A percentile compares a stretch with the other conserved stretches of the same genome.
Conservation (phyloP, 2,888 invertebrate species). For the Conistra vaccinii region DNA sequence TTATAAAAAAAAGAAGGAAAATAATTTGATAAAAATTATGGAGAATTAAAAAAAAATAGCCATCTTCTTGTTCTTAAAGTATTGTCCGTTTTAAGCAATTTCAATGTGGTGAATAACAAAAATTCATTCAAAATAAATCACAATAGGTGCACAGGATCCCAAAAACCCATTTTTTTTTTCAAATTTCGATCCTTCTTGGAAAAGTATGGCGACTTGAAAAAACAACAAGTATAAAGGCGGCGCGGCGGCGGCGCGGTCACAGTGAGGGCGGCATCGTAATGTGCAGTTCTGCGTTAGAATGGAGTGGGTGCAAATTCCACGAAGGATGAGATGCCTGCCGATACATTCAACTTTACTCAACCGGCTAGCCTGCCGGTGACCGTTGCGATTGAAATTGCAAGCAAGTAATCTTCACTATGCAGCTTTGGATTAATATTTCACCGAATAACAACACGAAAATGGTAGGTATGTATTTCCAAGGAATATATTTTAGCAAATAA, state of each 20-base stretch:
- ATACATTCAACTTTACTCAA: slow-evolving; percentile 81
- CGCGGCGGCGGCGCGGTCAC: slow-evolving; percentile 17
- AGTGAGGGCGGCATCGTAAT: slow-evolving; percentile 70
- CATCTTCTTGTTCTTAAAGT: background rate
- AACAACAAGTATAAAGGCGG: slow-evolving; percentile 72
- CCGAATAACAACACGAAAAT: slow-evolving; percentile 21
- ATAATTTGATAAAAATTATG: background rate
- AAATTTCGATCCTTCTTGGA: slow-evolving; percentile 68
- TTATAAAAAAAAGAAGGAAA: background rate
- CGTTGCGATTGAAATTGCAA: slow-evolving; percentile 78
- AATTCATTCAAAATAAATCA: slow-evolving; percentile 45
- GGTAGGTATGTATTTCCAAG: slow-evolving; percentile 36
- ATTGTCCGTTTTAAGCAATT: background rate
- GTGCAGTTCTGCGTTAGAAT: slow-evolving; percentile 75
- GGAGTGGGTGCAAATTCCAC: slow-evolving; percentile 87
- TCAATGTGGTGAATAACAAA: slow-evolving; percentile 6
- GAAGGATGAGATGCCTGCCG: slow-evolving; percentile 85
- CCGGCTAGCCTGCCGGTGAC: slow-evolving; percentile 73
- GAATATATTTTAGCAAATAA: slow-evolving; percentile 24
- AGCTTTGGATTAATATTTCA: slow-evolving; percentile 16
- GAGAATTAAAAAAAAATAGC: background rate
- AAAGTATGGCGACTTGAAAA: slow-evolving; percentile 70
- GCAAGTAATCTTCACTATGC: slow-evolving; percentile 33
- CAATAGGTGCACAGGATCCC: slow-evolving; percentile 18
- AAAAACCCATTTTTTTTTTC: slow-evolving; percentile 19